Evolutionary conservation across 2,113 vertebrate genomes (phyloP), one percentile per base, ranked within the genome.

Genomic region (Puffinus mauretanicus): DNA sequence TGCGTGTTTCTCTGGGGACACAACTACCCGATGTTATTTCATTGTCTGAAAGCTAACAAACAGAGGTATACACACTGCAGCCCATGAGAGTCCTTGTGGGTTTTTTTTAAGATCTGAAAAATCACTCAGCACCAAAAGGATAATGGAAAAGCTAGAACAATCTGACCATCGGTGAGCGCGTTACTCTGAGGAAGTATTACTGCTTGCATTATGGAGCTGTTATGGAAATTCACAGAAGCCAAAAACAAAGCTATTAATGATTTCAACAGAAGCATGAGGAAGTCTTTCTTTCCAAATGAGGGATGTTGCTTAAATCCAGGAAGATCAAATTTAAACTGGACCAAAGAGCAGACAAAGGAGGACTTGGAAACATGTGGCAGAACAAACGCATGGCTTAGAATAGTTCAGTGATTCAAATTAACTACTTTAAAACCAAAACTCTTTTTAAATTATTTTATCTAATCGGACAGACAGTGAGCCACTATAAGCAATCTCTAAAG

Each of bases 251-350:
- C 58, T 58, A 83, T 67, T 83, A 51, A 90, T 78, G 90, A 94
- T 80, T 96, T 92, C 90, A 92, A 58, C 96, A 97, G 80, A 95
- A 94, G 76, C 51, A 90, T 58, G 79, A 92, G 94, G 92, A 96
- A 92, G 94, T 52, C 60, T 75, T 83, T 71, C 60, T 92, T 96
- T 96, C 95, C 96, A 96, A 96, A 95, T 84, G 93, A 94, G 67
- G 79, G 90, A 96, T 94, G 92, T 90, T 96, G 92, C 82, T 92
- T 22, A 83, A 97, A 95, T 55, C 60, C 94, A 96, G 92, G 88
- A 92, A 94, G 92, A 94, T 86, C 95, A 90, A 77, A 94, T 94
- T 94, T 38, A 93, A 97, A 94, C 71, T 90, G 76, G 92, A 97
- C 87, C 82, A 94, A 97, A 96, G 90, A 94, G 94, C 93, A 96